These are phyloP conservation scores for Callospermophilus lateralis DNA, from an alignment of 2,113 vertebrate genomes.

Conservation along the genomic window DNA sequence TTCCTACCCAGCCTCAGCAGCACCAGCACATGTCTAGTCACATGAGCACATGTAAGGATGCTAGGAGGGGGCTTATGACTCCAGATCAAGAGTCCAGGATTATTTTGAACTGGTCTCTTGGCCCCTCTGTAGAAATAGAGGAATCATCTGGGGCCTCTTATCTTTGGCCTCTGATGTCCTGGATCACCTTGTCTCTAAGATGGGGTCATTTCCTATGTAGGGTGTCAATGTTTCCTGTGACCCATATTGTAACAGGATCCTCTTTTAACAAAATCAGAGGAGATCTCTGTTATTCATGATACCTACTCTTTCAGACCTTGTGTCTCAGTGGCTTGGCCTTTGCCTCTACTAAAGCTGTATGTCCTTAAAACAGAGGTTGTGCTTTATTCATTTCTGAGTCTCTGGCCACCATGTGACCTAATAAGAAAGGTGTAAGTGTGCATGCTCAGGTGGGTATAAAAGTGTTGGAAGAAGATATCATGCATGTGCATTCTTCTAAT, in stretches of 20 bases:
- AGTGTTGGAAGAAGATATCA: background rate
- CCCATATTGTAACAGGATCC: background rate
- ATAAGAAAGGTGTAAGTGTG: background rate
- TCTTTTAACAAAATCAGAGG: background rate
- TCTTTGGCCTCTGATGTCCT: background rate
- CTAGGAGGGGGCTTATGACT: background rate
- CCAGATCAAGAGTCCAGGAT: background rate
- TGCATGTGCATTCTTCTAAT: background rate
- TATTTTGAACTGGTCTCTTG: background rate
- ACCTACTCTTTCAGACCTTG: background rate
- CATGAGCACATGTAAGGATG: background rate
- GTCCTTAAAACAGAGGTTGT: background rate
- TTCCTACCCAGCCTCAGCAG: background rate
- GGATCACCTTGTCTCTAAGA: background rate
- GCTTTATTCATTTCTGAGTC: background rate
- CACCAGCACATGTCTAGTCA: too few relatives aligned
- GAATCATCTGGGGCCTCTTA: background rate
- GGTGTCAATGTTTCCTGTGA: background rate
- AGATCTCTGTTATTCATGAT: background rate
- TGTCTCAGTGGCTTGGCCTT: background rate
- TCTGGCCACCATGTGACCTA: background rate
- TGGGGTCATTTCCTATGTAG: background rate
- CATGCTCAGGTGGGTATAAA: background rate
- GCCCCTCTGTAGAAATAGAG: background rate
- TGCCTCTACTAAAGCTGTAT: background rate